These are phyloP conservation scores for Periophthalmus magnuspinnatus DNA, from an alignment of 2,797 vertebrate genomes.

Conservation along the genomic window DNA sequence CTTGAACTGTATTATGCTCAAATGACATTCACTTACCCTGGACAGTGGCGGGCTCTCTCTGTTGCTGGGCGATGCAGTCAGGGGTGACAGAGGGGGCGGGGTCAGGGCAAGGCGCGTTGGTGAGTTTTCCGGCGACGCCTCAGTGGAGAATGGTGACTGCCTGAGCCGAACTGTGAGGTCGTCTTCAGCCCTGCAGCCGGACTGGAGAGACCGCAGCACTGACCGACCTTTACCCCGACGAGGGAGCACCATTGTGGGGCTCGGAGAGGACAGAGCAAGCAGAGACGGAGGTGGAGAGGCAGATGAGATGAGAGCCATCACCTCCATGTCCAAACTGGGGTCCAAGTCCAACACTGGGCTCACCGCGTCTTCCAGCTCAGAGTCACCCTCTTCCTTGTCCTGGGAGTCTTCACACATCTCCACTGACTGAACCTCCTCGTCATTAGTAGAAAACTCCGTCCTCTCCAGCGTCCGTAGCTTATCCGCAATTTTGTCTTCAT, in stretches of 20 bases:
- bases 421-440: neutral
- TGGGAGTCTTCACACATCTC: conserved; percentile 4
- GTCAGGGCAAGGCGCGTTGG: conserved; percentile 56
- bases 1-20: too few relatives aligned
- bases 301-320: conserved; percentile 70
- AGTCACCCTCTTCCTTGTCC: conserved; percentile 31
- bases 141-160: conserved; percentile 75
- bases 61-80: conserved; percentile 51
- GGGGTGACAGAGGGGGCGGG: conserved; percentile 60
- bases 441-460: neutral
- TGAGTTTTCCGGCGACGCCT: conserved; percentile 74
- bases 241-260: conserved; percentile 2
- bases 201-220: conserved; percentile 60
- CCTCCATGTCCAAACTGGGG: conserved; percentile 58
- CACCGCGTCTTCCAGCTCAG: conserved; percentile 44
- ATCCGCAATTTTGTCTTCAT: neutral
- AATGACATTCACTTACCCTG: conserved; percentile 40
- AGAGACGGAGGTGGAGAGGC: conserved; percentile 69
- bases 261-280: conserved; percentile 67
- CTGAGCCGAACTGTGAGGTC: conserved; percentile 69
- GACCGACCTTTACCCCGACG: conserved; percentile 42
- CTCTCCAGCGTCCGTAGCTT: neutral
- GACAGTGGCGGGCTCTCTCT: conserved; percentile 45
- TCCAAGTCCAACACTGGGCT: conserved; percentile 62
- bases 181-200: conserved; percentile 64